phyloP scores from a whole-genome alignment of 2,797 vertebrate species.

The Pelochelys cantorii region DNA sequence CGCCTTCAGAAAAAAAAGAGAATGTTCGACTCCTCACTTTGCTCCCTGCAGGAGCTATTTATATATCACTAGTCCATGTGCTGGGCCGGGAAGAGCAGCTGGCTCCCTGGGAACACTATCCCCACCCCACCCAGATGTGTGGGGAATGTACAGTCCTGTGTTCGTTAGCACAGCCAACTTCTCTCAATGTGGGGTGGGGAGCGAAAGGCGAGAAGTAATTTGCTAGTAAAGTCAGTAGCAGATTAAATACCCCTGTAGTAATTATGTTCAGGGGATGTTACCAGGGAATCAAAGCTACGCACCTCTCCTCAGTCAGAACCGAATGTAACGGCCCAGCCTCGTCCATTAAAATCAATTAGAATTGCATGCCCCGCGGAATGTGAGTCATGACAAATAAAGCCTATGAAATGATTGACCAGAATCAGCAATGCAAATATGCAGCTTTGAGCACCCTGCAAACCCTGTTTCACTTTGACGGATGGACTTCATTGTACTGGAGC shows the following conservation, averaged over 20 bases:
- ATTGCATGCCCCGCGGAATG: background rate
- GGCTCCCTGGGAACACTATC: background rate
- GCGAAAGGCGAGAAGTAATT: background rate
- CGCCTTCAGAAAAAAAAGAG: background rate
- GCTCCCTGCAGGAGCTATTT: background rate
- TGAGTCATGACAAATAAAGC: background rate
- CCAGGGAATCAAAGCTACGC: background rate
- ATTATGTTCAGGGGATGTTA: background rate
- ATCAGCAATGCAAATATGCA: background rate
- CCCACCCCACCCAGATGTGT: background rate
- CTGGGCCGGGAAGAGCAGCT: background rate
- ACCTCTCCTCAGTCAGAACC: background rate
- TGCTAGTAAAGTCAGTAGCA: background rate
- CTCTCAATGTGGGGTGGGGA: background rate
- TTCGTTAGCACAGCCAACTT: background rate
- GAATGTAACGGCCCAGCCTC: background rate
- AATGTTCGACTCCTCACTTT: background rate
- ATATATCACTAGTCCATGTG: background rate
- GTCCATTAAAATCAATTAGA: background rate
- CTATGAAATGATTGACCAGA: background rate
- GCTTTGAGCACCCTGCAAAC: background rate
- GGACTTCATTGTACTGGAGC: rapidly evolving
- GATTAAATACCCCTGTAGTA: background rate
- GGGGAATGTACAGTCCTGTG: background rate
- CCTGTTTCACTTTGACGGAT: rapidly evolving